A percentile compares a stretch with the other conserved stretches of the same genome.
phyloP scores from a whole-genome alignment of 1,140 invertebrate genomes.

The Zaprionus vittiger region DNA sequence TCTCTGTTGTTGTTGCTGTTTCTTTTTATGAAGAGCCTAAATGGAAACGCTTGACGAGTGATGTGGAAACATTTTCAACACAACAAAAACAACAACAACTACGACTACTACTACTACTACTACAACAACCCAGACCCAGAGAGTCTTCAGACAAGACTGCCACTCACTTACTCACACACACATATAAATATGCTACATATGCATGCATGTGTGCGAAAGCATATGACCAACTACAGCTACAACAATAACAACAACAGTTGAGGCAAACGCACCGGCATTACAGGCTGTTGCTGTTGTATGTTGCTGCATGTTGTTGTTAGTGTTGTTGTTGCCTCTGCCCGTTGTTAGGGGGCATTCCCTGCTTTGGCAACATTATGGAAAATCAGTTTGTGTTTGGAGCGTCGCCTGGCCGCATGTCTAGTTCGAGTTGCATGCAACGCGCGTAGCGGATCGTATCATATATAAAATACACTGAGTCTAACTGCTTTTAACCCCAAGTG shows the following conservation, averaged over 20 bases:
- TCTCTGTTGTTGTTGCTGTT: constrained; percentile 29
- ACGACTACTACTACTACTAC: constrained; percentile 18
- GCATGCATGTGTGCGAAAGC: constrained; percentile 30
- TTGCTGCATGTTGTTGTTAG: constrained; percentile 63
- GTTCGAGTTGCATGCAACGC: constrained; percentile 10
- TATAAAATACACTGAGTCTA: constrained; percentile 2
- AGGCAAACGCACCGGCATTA: constrained; percentile 71
- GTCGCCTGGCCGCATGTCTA: constrained; percentile 53
- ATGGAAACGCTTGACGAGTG: constrained; percentile 84
- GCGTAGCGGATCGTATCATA: constrained; percentile 6
- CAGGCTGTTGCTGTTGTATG: constrained; percentile 82
- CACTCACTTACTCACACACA: constrained; percentile 30
- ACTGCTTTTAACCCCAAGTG: constrained; percentile 19
- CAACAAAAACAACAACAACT: constrained; percentile 55
- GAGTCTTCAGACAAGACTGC: constrained; percentile 56
- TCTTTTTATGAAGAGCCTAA: constrained; percentile 64
- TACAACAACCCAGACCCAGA: constrained; percentile 62
- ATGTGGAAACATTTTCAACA: constrained; percentile 84
- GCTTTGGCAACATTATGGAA: constrained; percentile 76
- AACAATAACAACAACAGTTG: constrained; percentile 26
- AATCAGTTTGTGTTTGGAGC: constrained; percentile 80
- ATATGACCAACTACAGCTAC: constrained; percentile 41
- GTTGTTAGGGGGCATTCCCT: constrained; percentile 78
- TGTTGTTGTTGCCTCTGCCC: constrained; percentile 45
- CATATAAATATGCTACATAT: constrained; percentile 3